Conservation (phyloP, 2,888 invertebrate species). For the Nephrotoma flavescens region DNA sequence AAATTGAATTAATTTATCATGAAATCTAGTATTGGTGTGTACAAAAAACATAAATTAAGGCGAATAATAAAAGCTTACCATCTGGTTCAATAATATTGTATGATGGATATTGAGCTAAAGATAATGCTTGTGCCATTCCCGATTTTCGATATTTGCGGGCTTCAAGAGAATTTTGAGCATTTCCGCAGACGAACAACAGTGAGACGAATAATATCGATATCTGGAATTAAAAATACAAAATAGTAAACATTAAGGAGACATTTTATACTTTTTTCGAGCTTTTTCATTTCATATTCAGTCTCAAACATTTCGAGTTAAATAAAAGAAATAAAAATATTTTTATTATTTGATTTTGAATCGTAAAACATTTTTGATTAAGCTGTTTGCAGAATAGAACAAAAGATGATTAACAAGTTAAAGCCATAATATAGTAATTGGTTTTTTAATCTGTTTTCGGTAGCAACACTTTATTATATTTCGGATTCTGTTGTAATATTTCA, state of each 20-base stretch:
- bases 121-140: conserved; percentile 13
- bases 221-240: neutral
- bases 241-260: neutral
- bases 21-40: neutral
- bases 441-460: neutral
- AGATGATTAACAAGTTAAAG: neutral
- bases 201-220: neutral
- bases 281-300: neutral
- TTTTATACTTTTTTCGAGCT: neutral
- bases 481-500: neutral
- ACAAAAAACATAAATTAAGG: neutral
- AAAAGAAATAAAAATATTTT: neutral
- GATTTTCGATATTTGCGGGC: neutral
- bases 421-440: neutral
- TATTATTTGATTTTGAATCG: neutral
- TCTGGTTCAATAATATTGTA: conserved; percentile 29
- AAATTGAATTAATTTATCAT: neutral
- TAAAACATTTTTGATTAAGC: neutral
- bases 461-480: neutral
- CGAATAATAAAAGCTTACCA: conserved; percentile 13
- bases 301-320: no score
- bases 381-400: neutral
- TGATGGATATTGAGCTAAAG: conserved; percentile 26
- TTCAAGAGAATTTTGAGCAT: neutral
- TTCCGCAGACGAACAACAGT: neutral